A percentile compares a stretch with the other conserved stretches of the same genome.
phyloP scores from a whole-genome alignment of 2,888 invertebrate species.

The Theristus sp. region DNA sequence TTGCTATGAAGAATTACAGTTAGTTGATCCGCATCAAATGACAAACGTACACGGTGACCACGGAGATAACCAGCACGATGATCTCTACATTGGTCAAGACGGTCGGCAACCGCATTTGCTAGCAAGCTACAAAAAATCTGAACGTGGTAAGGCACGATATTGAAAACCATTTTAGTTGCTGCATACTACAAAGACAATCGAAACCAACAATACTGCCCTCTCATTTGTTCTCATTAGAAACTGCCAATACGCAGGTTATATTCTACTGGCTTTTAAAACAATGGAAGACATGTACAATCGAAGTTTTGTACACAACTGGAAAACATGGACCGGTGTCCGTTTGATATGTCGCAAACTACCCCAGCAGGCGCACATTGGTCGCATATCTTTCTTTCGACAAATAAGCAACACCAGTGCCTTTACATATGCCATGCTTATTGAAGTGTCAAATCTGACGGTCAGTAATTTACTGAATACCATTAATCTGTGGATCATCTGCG shows the following conservation, averaged over 20 bases:
- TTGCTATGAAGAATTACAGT: conserved; percentile 8
- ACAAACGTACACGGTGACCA: too few species aligned
- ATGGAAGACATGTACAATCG: conserved; percentile 18
- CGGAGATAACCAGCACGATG: too few species aligned
- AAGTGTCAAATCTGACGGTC: conserved; percentile 14
- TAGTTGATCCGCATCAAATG: too few species aligned
- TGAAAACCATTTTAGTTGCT: too few species aligned
- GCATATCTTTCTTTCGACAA: conserved; percentile 15
- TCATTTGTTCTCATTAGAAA: not conserved
- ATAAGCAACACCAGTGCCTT: conserved; percentile 11
- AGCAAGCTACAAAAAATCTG: too few species aligned
- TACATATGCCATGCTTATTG: conserved; percentile 14
- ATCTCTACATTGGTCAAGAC: too few species aligned
- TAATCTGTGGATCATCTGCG: not conserved
- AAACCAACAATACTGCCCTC: too few species aligned
- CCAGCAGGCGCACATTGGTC: conserved; percentile 11
- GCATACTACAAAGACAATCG: too few species aligned
- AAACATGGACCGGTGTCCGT: conserved; percentile 19
- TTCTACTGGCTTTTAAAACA: conserved; percentile 16
- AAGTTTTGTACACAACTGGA: conserved; percentile 15
- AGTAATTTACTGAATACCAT: too few species aligned
- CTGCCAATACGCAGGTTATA: conserved; percentile 10
- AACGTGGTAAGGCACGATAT: not conserved
- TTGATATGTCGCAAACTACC: conserved; percentile 14
- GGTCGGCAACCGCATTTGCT: too few species aligned